A percentile compares a stretch with the other conserved stretches of the same genome.
phyloP scores from a whole-genome alignment of 2,113 vertebrate genomes.

The Alethe castanea region DNA sequence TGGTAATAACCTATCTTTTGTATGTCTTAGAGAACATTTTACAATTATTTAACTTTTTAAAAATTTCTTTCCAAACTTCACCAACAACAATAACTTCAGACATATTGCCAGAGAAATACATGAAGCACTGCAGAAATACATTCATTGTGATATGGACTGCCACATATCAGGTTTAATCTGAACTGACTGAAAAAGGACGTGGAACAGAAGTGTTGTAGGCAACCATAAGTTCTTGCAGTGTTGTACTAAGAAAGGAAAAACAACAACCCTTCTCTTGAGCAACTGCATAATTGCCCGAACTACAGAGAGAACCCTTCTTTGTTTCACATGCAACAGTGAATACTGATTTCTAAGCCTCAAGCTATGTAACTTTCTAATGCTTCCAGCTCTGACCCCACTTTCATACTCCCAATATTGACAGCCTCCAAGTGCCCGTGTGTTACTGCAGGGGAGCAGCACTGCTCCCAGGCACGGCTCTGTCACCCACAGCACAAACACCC shows the following conservation, averaged over 20 bases:
- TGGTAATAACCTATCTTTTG: constrained; percentile 9
- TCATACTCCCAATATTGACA: constrained; percentile 22
- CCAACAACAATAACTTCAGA: constrained; percentile 40
- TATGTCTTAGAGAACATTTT: constrained; percentile 4
- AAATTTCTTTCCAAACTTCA: constrained; percentile 37
- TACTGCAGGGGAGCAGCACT: not conserved
- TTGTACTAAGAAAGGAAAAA: not conserved
- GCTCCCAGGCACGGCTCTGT: not conserved
- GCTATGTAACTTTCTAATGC: constrained; percentile 18
- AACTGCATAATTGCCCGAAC: constrained; percentile 36
- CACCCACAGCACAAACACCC: not conserved
- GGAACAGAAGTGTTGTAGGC: constrained; percentile 42
- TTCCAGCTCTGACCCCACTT: constrained; percentile 31
- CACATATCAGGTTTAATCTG: constrained; percentile 47
- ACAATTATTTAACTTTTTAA: not conserved
- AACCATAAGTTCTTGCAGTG: constrained; percentile 42
- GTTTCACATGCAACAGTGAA: constrained; percentile 34
- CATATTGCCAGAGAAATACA: constrained; percentile 37
- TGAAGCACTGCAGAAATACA: constrained; percentile 34
- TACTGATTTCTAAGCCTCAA: constrained; percentile 45
- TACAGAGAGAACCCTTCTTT: constrained; percentile 58
- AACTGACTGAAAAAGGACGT: constrained; percentile 53
- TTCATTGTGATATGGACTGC: not conserved
- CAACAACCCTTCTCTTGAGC: not conserved
- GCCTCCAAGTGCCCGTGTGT: not conserved